A percentile compares a stretch with the other conserved stretches of the same genome.
Conservation (phyloP, 2,113 vertebrate genomes). For the Eclectus roratus region DNA sequence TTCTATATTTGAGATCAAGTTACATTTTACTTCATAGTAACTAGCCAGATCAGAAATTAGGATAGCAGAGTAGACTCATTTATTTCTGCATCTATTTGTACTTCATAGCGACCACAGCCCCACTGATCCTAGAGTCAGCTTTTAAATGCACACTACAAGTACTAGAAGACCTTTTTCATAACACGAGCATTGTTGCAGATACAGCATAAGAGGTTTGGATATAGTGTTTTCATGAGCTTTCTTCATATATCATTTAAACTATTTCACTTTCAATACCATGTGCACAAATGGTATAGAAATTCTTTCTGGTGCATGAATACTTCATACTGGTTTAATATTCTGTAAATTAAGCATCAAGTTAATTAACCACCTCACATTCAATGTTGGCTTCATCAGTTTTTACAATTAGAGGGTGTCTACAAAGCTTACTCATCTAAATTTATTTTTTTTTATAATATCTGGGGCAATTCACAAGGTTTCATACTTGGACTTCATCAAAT, state of each 20-base stretch:
- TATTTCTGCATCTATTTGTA: constrained; percentile 1
- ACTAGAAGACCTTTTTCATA: not conserved
- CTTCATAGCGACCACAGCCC: not conserved
- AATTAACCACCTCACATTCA: not conserved
- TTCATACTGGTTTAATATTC: constrained; percentile 1
- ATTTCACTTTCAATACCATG: not conserved
- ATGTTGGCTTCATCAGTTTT: not conserved
- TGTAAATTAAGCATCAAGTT: constrained; percentile 18
- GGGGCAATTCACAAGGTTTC: not conserved
- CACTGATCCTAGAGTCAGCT: not conserved
- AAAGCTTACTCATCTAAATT: not conserved
- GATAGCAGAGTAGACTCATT: not conserved
- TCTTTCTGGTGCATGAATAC: constrained; percentile 1
- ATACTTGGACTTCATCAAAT: not conserved
- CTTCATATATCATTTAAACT: not conserved
- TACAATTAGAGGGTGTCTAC: not conserved
- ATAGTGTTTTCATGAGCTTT: not conserved
- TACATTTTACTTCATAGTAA: not conserved
- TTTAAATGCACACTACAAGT: not conserved
- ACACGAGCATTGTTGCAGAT: not conserved
- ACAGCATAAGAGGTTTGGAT: not conserved
- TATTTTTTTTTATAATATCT: not conserved
- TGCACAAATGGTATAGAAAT: not conserved
- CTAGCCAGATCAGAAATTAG: not conserved
- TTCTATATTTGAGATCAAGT: not conserved